phyloP scores from a whole-genome alignment of 1,140 invertebrate genomes.

The Leptoteleia sp. region DNA sequence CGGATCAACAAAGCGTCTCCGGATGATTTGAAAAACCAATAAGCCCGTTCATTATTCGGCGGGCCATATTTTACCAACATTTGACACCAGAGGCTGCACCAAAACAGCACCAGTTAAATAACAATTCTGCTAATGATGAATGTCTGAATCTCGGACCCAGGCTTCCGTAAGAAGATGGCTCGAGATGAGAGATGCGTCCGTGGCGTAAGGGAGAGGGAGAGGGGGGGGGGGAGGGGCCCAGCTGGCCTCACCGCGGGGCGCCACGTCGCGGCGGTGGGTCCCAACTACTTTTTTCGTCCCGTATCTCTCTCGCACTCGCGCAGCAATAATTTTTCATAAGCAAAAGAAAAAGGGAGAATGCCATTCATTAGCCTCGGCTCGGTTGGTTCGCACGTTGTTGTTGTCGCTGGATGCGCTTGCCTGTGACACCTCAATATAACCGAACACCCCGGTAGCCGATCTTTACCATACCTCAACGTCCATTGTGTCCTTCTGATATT shows the following conservation, averaged over 20 bases:
- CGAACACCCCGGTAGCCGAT: conserved; percentile 60
- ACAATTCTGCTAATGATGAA: conserved; percentile 57
- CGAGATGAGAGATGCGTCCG: conserved; percentile 42
- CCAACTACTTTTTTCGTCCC: conserved; percentile 55
- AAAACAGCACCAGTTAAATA: conserved; percentile 51
- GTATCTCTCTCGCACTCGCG: conserved; percentile 36
- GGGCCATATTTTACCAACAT: conserved; percentile 44
- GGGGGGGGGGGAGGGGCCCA: too few species aligned
- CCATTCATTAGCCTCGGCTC: conserved; percentile 78
- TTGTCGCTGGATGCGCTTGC: too few species aligned
- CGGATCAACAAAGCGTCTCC: conserved; percentile 14
- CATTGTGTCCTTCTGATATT: conserved; percentile 75
- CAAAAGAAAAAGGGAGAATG: conserved; percentile 73
- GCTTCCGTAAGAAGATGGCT: conserved; percentile 64
- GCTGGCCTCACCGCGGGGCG: conserved; percentile 67
- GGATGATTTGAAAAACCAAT: conserved; percentile 33
- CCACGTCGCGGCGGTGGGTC: conserved; percentile 73
- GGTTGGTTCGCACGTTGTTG: too few species aligned
- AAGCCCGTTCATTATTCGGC: conserved; percentile 30
- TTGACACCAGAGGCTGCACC: conserved; percentile 37
- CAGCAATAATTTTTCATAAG: conserved; percentile 77
- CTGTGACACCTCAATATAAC: too few species aligned
- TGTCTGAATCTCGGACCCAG: conserved; percentile 45
- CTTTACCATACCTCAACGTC: conserved; percentile 65
- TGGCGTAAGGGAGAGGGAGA: not conserved